Conservation (phyloP, 2,113 vertebrate genomes). For the Etia nguti region DNA sequence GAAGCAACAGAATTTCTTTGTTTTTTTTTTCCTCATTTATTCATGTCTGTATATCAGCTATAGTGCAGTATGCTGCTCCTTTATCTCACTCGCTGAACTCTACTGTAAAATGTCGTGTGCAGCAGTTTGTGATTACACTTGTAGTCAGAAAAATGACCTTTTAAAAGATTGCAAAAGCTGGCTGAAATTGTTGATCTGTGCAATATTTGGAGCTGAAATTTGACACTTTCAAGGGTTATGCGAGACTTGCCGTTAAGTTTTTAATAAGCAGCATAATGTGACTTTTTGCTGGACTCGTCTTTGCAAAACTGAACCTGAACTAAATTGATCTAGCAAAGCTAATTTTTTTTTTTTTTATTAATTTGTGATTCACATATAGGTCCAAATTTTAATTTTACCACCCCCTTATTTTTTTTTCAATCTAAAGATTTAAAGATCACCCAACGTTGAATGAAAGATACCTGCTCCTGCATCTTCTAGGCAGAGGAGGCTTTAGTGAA, state of each 20-base stretch:
- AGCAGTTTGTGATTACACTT: neutral
- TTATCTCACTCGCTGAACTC: neutral
- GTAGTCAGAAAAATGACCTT: neutral
- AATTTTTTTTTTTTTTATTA: neutral
- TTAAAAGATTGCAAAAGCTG: neutral
- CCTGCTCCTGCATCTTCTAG: slow-evolving; percentile 94
- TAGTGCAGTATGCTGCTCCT: neutral
- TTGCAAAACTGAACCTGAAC: neutral
- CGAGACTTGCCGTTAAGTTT: neutral
- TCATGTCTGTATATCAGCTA: neutral
- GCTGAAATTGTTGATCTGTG: neutral
- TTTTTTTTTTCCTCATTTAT: accelerated
- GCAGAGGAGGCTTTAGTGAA: slow-evolving; percentile 98
- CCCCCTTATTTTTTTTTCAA: neutral
- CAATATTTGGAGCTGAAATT: neutral
- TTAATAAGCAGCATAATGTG: neutral
- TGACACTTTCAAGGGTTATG: neutral
- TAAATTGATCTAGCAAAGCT: neutral
- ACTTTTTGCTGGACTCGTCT: neutral
- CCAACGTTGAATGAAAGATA: slow-evolving; percentile 97
- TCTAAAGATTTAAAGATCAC: slow-evolving; percentile 94
- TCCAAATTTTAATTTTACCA: neutral
- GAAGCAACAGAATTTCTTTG: neutral
- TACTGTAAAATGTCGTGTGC: neutral
- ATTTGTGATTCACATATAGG: neutral